These are phyloP conservation scores for Octodonta nipae DNA, from an alignment of 2,888 invertebrate genomes.

Conservation along the genomic window DNA sequence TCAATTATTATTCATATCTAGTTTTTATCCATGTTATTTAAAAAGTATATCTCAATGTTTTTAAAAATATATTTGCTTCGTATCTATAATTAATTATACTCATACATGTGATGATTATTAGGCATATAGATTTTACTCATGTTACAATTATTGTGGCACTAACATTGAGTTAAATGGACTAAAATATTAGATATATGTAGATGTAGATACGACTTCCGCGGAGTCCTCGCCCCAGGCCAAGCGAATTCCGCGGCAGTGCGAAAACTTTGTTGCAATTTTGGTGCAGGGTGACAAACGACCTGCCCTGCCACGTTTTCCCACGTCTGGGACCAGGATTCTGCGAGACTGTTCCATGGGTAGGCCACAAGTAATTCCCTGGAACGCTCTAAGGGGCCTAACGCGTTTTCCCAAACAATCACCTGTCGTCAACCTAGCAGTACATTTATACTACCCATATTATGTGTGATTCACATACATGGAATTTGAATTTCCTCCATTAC, in stretches of 20 bases:
- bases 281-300: conserved; percentile 21
- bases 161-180: conserved; percentile 17
- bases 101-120: conserved; percentile 10
- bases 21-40: conserved; percentile 24
- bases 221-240: conserved; percentile 5
- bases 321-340: conserved; percentile 6
- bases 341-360: conserved; percentile 5
- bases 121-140: conserved; percentile 25
- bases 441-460: too few relatives aligned
- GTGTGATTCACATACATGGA: conserved; percentile 34
- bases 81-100: conserved; percentile 18
- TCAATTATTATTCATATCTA: conserved; percentile 17
- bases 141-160: conserved; percentile 32
- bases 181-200: conserved; percentile 7
- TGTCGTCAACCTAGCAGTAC: conserved; percentile 11
- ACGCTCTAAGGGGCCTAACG: conserved; percentile 4
- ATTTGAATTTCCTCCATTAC: conserved; percentile 13
- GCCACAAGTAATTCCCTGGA: conserved; percentile 4
- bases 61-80: conserved; percentile 21
- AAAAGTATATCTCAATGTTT: conserved; percentile 25
- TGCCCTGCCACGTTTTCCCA: conserved; percentile 7
- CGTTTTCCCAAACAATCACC: conserved; percentile 8
- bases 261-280: conserved; percentile 18
- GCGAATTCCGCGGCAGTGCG: conserved; percentile 6
- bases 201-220: conserved; percentile 6